Base-by-base conservation (phyloP, 1,140 invertebrate species). In the Venustaconcha ellipsiformis region DNA sequence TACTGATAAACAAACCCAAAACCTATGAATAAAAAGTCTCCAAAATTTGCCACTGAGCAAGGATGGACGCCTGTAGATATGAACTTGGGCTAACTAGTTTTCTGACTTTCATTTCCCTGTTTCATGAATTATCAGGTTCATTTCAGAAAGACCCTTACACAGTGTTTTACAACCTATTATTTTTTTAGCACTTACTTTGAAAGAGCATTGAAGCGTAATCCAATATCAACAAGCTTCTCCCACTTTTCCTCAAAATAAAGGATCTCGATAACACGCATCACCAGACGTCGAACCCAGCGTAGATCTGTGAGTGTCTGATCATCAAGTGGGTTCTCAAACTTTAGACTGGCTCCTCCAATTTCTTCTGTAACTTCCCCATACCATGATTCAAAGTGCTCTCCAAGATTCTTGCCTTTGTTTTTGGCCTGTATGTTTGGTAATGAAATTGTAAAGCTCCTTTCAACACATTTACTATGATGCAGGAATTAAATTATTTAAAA, bases 201-300 rank as follows among this genome's bases (percentile, higher is more conserved):
- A 4, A 90, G 63, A 57, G 88, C 88, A 78, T 81, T 89, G 73
- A 89, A 90, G 66, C 87, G 78, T 0, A 90, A 76, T 17, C 84
- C 86, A 37, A 90, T 82, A 60, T 89, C 87, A 8, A 87, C 86
- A 20, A 90, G 84, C 73, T 88, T 89, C 80, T 90, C 89, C 88
- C 88, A 90, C 72, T 89, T 89, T 70, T 86, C 76, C 64, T 88
- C 83, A 78, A 83, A 81, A 71, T 84, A 88, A 37, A 90, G 78
- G 55, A 89, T 68, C 74, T 90, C 88, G 17, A 90, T 55, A 15
- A 86, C 82, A 26, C 88, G 59, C 56, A 89, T 81, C 6, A 87
- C 80, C 62, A 90, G 76, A n/a, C 87, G 75, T 18, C 82, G 75
- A 15, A 88, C 73, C 76, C 83, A 89, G 64, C 85, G 82, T 14